A percentile compares a stretch with the other conserved stretches of the same genome.
Conservation (phyloP, 2,888 invertebrate genomes). For the Chelonus formosanus region DNA sequence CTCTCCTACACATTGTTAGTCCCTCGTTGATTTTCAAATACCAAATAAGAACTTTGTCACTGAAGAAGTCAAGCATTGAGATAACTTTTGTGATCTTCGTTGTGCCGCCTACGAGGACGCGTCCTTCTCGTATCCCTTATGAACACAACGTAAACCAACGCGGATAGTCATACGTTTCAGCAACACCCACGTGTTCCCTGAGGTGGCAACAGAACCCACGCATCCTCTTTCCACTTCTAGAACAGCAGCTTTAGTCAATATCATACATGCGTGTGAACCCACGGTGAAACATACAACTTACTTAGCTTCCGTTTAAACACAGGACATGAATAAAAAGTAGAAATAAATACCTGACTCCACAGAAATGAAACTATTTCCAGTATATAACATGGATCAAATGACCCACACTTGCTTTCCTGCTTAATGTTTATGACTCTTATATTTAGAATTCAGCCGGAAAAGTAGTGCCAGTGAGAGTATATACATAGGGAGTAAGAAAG, state of each 20-base stretch:
- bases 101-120: constrained; percentile 28
- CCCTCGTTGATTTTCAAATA: constrained; percentile 4
- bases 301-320: constrained; percentile 5
- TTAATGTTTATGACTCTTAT: constrained; percentile 18
- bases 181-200: constrained; percentile 25
- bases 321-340: background rate
- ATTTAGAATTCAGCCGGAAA: constrained; percentile 19
- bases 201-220: constrained; percentile 24
- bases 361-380: constrained; percentile 11
- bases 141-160: constrained; percentile 18
- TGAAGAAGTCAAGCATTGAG: constrained; percentile 14
- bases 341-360: constrained; percentile 1
- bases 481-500: constrained; percentile 1
- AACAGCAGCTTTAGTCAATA: constrained; percentile 4
- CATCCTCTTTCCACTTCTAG: constrained; percentile 10
- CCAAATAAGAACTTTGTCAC: constrained; percentile 31
- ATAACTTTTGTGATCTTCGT: constrained; percentile 11
- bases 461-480: constrained; percentile 8
- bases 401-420: constrained; percentile 11
- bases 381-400: constrained; percentile 11
- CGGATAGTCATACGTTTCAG: constrained; percentile 28
- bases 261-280: constrained; percentile 4
- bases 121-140: constrained; percentile 26
- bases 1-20: constrained; percentile 14
- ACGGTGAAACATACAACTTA: constrained; percentile 8